Evolutionary conservation across 1,140 invertebrate genomes (phyloP).

Genomic region (Melanaphis sacchari): DNA sequence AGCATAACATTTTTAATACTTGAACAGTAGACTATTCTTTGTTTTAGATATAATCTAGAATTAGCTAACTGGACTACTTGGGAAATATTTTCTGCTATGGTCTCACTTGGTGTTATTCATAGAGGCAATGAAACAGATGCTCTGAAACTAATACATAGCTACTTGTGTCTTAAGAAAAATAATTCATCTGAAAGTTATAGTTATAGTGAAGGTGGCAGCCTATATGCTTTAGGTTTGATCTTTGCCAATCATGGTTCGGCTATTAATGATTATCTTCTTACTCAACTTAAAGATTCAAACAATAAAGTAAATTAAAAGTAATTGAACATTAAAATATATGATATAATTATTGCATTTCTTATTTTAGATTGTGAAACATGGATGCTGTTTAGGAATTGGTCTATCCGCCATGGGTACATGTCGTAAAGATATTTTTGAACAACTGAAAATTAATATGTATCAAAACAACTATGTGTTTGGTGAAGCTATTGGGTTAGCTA

Average conservation of each 20-base stretch:
- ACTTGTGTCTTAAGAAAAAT: conserved; percentile 86
- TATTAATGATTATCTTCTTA: conserved; percentile 94
- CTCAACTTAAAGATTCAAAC: conserved; percentile 92
- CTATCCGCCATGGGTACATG: conserved; percentile 97
- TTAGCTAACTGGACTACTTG: conserved; percentile 98
- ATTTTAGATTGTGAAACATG: conserved; percentile 86
- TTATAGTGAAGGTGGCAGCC: conserved; percentile 96
- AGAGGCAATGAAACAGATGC: conserved; percentile 89
- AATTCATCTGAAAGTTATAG: conserved; percentile 85
- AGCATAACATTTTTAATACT: not conserved
- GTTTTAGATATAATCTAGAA: conserved; percentile 91
- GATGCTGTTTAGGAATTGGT: conserved; percentile 95
- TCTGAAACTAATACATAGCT: conserved; percentile 95
- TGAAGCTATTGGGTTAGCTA: conserved; percentile 96
- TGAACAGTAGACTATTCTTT: conserved; percentile 1
- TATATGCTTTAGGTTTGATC: conserved; percentile 97
- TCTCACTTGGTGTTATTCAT: conserved; percentile 97
- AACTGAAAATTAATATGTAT: conserved; percentile 95
- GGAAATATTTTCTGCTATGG: conserved; percentile 98
- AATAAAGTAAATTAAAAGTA: conserved; percentile 72
- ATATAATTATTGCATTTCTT: not conserved
- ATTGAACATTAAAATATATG: not conserved
- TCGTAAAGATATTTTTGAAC: conserved; percentile 91
- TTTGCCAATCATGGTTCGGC: conserved; percentile 97
- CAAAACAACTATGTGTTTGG: conserved; percentile 99